These are phyloP conservation scores for Troides oblongomaculatus DNA, from an alignment of 2,888 invertebrate species.

Conservation along the genomic window DNA sequence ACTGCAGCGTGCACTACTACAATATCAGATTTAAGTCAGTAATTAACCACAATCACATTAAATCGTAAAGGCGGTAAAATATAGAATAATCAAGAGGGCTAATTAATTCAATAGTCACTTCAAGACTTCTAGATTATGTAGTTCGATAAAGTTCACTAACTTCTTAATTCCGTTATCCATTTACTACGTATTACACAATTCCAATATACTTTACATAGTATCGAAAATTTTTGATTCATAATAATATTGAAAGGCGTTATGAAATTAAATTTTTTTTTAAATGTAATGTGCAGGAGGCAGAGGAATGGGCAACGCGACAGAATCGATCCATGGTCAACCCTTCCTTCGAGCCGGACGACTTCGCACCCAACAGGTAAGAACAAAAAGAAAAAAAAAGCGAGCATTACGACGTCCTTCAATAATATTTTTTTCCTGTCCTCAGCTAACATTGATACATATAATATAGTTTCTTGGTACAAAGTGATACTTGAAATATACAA, in stretches of 20 bases:
- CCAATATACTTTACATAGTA: too few species aligned
- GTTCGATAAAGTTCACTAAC: too few species aligned
- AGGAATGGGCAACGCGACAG: slow-evolving; percentile 62
- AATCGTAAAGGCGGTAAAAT: background rate
- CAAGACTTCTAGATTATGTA: too few species aligned
- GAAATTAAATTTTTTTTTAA: background rate
- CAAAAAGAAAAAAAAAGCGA: background rate
- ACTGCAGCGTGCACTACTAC: background rate
- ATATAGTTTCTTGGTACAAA: background rate
- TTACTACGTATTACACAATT: too few species aligned
- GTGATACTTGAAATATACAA: too few species aligned
- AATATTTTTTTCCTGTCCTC: background rate
- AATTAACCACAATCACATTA: background rate
- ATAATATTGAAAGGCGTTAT: too few species aligned
- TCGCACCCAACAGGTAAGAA: slow-evolving; percentile 64
- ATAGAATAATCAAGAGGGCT: background rate
- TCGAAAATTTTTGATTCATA: too few species aligned
- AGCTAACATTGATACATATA: background rate
- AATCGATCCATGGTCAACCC: slow-evolving; percentile 74
- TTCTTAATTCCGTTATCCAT: too few species aligned
- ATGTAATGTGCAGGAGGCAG: slow-evolving; percentile 57
- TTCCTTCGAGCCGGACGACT: slow-evolving; percentile 76
- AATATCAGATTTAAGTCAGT: background rate
- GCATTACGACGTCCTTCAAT: background rate
- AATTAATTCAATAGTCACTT: background rate